Base-by-base conservation (phyloP, 2,888 invertebrate genomes). In the Ectemnius cavifrons region DNA sequence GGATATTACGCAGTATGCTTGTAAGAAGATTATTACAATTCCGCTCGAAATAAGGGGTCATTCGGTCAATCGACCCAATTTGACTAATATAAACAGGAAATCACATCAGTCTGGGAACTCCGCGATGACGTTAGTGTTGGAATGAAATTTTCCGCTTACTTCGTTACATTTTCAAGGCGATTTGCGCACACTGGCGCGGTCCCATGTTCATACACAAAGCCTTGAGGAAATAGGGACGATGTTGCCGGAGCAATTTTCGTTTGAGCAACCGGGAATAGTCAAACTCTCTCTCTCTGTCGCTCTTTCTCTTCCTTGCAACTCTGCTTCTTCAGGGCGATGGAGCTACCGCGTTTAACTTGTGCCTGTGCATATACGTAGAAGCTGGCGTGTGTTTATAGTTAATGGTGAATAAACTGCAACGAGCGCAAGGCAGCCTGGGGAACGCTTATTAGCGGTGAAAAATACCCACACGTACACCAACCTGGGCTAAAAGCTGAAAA, bases 211-310 rank as follows among this genome's bases (percentile, higher is more conserved):
- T 23, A 5, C 5, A 52, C 52, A 52, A 52, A 52, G 52, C 4
- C 52, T 52, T 5, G 8, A 16, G 52, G 52, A 52, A 52, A n/a
- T 45, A 14, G 16, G 23, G 23, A n/a, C 20, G 16, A 23, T 14
- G 6, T 63, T 20, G 47, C n/a, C 16, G 18, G 47, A 23, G 20
- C 62, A 47, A 63, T 47, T 47, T 63, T 63, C 62, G 18, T 14
- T 47, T 37, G 52, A 14, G 16, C 8, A 52, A 52, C n/a, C n/a
- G 52, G 52, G 13, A 5, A 0, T 45, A 16, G 23, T 23, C 23
- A 23, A 23, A 23, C 23, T 23, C 23, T 23, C 58, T 23, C 59
- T 28, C 59, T 11, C 2, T 18, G 1, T 28, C 14, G n/a, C 37
- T 37, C 8, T 37, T 8, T 37, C 37, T 37, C 37, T 37, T 37